phyloP scores from a whole-genome alignment of 2,113 vertebrate genomes.

The Myrmophylax atrothorax region DNA sequence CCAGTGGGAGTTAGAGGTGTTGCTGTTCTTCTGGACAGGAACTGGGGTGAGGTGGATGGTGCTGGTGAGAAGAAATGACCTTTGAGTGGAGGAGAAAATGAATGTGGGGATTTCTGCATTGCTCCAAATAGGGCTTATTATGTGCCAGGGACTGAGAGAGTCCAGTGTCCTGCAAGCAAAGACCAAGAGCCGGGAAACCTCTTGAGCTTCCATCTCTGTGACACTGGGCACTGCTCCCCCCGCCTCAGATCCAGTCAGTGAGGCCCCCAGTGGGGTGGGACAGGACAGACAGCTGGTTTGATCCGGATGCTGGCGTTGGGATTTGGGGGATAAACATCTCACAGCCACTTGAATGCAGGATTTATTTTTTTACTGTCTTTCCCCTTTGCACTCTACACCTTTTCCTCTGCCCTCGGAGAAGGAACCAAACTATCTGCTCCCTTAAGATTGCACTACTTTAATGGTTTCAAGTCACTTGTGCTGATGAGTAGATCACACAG shows the following conservation, averaged over 20 bases:
- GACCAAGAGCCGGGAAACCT: not conserved
- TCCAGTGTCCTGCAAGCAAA: not conserved
- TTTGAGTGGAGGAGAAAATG: not conserved
- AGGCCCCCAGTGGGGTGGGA: not conserved
- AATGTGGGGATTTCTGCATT: not conserved
- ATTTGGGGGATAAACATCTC: not conserved
- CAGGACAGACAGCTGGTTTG: not conserved
- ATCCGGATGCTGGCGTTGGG: constrained; percentile 8
- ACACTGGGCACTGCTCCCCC: not conserved
- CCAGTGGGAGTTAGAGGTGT: not conserved
- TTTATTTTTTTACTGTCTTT: not conserved
- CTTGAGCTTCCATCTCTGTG: not conserved
- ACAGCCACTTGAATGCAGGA: not conserved
- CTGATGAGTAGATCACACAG: not conserved
- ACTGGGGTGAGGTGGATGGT: not conserved
- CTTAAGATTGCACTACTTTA: constrained; percentile 17
- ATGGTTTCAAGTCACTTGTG: not conserved
- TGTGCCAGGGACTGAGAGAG: not conserved
- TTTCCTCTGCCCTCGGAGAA: not conserved
- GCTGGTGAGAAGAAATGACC: not conserved
- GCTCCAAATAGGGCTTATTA: not conserved
- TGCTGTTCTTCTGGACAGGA: not conserved
- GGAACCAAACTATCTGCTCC: not conserved
- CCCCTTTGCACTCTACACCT: not conserved
- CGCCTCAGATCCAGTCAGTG: not conserved